These are phyloP conservation scores for Leucoma salicis DNA, from an alignment of 2,888 invertebrate genomes.

Conservation along the genomic window DNA sequence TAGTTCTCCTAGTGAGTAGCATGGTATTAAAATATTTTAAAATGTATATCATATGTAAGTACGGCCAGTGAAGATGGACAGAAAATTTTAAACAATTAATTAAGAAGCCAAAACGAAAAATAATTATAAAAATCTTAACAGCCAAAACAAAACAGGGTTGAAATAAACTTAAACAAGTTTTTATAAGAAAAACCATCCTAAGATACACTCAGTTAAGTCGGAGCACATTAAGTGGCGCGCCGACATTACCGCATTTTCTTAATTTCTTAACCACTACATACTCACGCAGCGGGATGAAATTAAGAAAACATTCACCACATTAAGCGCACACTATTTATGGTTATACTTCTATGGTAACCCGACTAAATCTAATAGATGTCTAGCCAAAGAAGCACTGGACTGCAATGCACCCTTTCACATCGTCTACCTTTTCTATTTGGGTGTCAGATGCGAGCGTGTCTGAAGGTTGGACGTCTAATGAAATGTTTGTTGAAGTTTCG, in stretches of 20 bases:
- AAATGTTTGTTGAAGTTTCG: conserved; percentile 39
- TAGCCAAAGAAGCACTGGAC: conserved; percentile 25
- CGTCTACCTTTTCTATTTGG: conserved; percentile 35
- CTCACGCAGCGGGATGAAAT: conserved; percentile 76
- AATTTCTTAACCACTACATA: conserved; percentile 76
- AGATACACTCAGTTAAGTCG: conserved; percentile 60
- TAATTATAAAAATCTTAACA: too few relatives aligned
- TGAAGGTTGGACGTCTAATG: conserved; percentile 42
- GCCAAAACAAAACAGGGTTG: too few relatives aligned
- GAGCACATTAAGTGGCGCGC: conserved; percentile 67
- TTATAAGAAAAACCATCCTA: conserved; percentile 71
- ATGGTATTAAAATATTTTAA: too few relatives aligned
- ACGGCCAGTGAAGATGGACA: too few relatives aligned
- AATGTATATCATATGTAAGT: too few relatives aligned
- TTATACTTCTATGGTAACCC: conserved; percentile 47
- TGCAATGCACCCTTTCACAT: conserved; percentile 28
- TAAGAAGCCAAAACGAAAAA: too few relatives aligned
- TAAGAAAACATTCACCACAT: conserved; percentile 78
- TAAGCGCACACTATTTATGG: conserved; percentile 56
- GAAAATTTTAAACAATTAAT: too few relatives aligned
- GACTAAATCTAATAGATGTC: conserved; percentile 39
- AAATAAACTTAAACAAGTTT: too few relatives aligned
- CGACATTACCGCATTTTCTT: conserved; percentile 74
- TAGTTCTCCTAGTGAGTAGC: too few relatives aligned
- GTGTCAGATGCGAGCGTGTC: conserved; percentile 30